A percentile compares a stretch with the other conserved stretches of the same genome.
Evolutionary conservation across 2,888 invertebrate genomes (phyloP).

Genomic region (Agrotis segetum): DNA sequence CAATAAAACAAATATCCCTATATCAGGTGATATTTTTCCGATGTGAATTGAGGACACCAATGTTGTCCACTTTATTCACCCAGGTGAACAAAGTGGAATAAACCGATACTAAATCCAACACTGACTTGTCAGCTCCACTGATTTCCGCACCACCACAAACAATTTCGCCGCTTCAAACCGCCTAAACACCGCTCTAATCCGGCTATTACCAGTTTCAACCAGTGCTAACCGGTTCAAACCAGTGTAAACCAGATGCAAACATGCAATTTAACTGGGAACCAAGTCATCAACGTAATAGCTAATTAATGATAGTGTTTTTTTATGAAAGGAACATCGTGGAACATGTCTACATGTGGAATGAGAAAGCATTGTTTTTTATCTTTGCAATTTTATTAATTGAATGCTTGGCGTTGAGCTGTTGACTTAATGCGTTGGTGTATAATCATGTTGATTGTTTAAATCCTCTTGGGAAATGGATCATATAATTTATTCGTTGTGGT

Average conservation of each 20-base stretch:
- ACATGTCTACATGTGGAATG: conserved; percentile 14
- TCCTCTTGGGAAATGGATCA: background rate
- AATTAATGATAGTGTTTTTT: conserved; percentile 42
- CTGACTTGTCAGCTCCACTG: conserved; percentile 8
- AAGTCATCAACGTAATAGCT: conserved; percentile 31
- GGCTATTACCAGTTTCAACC: conserved; percentile 33
- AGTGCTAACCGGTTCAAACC: conserved; percentile 12
- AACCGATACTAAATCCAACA: too few species aligned
- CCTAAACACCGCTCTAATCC: conserved; percentile 28
- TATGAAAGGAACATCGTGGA: conserved; percentile 1
- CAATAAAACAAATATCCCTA: too few species aligned
- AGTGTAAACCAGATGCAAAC: conserved; percentile 38
- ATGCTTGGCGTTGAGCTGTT: conserved; percentile 2
- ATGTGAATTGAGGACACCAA: too few species aligned
- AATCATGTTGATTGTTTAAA: conserved; percentile 12
- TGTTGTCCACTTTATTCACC: too few species aligned
- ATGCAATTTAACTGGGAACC: background rate
- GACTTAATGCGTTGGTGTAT: background rate
- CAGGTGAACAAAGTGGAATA: too few species aligned
- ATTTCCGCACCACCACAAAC: conserved; percentile 1
- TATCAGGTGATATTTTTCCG: too few species aligned
- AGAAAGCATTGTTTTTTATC: conserved; percentile 11
- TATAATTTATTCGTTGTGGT: conserved; percentile 4
- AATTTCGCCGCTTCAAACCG: conserved; percentile 1
- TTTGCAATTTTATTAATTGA: conserved; percentile 31